These are phyloP conservation scores for Parnassius orleans DNA, from an alignment of 2,888 invertebrate species.

Conservation along the genomic window DNA sequence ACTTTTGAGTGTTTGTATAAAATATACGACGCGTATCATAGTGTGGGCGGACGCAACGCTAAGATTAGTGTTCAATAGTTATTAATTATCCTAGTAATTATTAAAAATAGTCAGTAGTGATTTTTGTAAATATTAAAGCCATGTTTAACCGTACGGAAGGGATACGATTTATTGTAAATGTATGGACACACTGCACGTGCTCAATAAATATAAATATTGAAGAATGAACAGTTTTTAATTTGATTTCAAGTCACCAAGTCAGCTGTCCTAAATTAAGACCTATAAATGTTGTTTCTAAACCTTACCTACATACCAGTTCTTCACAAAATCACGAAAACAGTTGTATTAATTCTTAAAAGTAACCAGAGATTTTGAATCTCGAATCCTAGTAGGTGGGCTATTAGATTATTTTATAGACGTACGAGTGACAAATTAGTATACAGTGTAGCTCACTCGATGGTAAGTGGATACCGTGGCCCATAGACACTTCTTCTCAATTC, in stretches of 20 bases:
- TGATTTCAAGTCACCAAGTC: neutral
- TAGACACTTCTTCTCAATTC: no score
- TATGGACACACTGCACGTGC: neutral
- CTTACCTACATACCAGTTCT: no score
- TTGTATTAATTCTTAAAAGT: no score
- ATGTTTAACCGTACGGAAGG: neutral
- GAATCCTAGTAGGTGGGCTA: no score
- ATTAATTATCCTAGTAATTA: constrained; percentile 2
- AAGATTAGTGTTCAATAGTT: constrained; percentile 6
- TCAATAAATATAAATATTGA: constrained; percentile 21
- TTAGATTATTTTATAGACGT: no score
- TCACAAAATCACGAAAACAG: no score
- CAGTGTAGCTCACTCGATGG: no score
- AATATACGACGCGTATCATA: neutral
- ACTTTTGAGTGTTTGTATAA: neutral
- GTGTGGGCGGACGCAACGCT: neutral
- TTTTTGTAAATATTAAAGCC: neutral
- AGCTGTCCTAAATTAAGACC: no score
- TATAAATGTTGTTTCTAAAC: no score
- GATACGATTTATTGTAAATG: neutral
- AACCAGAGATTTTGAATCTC: no score
- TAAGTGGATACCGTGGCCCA: no score
- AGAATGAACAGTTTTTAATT: constrained; percentile 6
- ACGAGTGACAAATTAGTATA: no score
- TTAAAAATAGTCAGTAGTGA: neutral